Evolutionary conservation across 2,888 invertebrate species (phyloP), one percentile per base, ranked within the genome.

Genomic region (Trachelus tabidus): DNA sequence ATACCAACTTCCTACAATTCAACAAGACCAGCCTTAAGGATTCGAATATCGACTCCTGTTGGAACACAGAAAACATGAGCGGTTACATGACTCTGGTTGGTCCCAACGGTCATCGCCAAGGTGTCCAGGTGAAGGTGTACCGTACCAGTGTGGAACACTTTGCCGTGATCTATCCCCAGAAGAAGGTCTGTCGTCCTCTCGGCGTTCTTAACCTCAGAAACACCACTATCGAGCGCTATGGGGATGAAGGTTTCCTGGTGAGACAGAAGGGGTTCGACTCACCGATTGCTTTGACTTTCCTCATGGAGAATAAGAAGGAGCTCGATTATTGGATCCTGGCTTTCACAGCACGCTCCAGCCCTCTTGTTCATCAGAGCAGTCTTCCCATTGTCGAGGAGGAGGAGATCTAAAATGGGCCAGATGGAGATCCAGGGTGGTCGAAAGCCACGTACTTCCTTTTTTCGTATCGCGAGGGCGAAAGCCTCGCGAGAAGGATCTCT

Each of bases 201-300:
- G 94, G 94, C 0, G 94, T 94, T 3, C 92, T 94, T 69, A 94
- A 94, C 88, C 89, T 95, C 81, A 92, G 93, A 84, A 94, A 94
- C 85, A 94, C 94, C 15, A 91, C 90, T n/a, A 92, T 94, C 73
- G 94, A 94, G 83, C 92, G 92, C 75, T 92, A 92, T 69, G 92
- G 92, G 4, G 93, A 92, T 80, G 92, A 92, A 75, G 94, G 94
- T 1, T 94, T 95, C 85, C 91, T 92, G 68, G 92, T 95, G 12
- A 89, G 94, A 73, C 94, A 94, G 87, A 94, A 93, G 83, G 94
- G 94, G n/a, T 94, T 94, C 87, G 95, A 95, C 85, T 93, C 94
- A 35, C 93, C 94, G 30, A 92, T 94, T 81, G 93, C 93, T 1
- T 92, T 94, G 12, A 94, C 93, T 81, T 94, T 95, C 87, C 87